Base-by-base conservation (phyloP, 2,888 invertebrate genomes). In the Aleiodes leptofemur region DNA sequence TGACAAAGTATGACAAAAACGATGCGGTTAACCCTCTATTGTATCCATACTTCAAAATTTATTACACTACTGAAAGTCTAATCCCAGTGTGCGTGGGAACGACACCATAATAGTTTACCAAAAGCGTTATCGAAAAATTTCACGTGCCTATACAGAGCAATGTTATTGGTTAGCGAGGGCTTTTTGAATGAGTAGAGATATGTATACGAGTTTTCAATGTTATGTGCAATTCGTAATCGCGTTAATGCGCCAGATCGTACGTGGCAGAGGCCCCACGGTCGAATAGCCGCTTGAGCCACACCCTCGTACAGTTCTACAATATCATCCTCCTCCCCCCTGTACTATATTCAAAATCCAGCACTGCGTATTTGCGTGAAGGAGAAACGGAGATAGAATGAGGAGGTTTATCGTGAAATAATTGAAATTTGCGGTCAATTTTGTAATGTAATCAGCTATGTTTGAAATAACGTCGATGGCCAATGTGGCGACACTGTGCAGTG, bases 401-500 rank as follows among this genome's bases (percentile, higher is more conserved):
- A 29, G 82, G 84, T 85, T 85, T 85, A 85, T 86, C 83, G 85
- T 77, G 81, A 86, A 86, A 86, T 87, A 86, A 87, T 87, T 85
- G 85, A 85, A 87, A 86, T 87, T 86, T 86, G 86, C 83, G 87
- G 86, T 84, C 84, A 86, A 87, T 86, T 87, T 84, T 84, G 82
- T 82, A 81, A 83, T 82, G 83, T 85, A 86, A 87, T 86, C 84
- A 84, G 86, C 86, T 82, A 81, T 84, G 83, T 85, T 85, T 84
- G 84, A 83, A 87, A 86, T 86, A 86, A 87, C 83, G 82, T 82
- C 83, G 82, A 84, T 84, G 82, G 82, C 83, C 79, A 85, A 80
- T 82, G 82, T 80, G 81, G 79, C 79, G 77, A 77, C 79, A 77
- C 72, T 72, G 59, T 61, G 76, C 66, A 51, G 74, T 74, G 79